Base-by-base conservation (phyloP, 1,140 invertebrate genomes). In the Heterodera schachtii region DNA sequence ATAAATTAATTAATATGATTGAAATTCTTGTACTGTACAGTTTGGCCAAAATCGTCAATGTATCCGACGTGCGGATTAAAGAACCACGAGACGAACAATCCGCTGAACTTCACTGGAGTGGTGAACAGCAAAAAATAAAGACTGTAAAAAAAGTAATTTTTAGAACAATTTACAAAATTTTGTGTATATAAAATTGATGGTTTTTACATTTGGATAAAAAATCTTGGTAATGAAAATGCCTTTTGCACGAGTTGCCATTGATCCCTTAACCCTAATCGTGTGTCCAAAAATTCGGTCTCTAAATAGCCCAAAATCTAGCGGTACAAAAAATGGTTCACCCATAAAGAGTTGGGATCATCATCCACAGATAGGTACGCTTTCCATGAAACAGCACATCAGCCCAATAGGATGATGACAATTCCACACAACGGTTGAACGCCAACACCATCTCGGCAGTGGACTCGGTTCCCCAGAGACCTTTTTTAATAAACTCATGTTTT, bases 31-130 rank as follows among this genome's bases (percentile, higher is more conserved):
- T 64, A 84, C 75, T 31, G 31, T 64, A 84, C 75, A 43, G 73
- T 84, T 66, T 74, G 41, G 47, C 69, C 77, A 75, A 75, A 80
- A 41, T 79, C 74, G 64, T 78, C 84, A 44, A 69, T 31, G 70
- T 84, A 86, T 2, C 87, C 87, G 60, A 88, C 81, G 46, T 87
- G 86, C 1, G 86, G 86, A 78, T 89, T 79, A 64, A 86, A 88
- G 74, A 86, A 86, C 84, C 82, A 85, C 19, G 81, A 75, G 43
- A 81, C 60, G 52, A 75, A 80, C 19, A 81, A 67, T 3, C 70
- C 73, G 41, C 82, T 86, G 60, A 86, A 86, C 21, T 81, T 52
- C 9, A 86, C 49, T n/a, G 86, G 84, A 43, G 57, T 47, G 41
- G 85, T 87, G 44, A 84, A 86, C 41, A 87, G n/a, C 5, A 73